Evolutionary conservation across 2,113 vertebrate genomes (phyloP), one percentile per base, ranked within the genome.

Genomic region (Microcebus tavaratra): DNA sequence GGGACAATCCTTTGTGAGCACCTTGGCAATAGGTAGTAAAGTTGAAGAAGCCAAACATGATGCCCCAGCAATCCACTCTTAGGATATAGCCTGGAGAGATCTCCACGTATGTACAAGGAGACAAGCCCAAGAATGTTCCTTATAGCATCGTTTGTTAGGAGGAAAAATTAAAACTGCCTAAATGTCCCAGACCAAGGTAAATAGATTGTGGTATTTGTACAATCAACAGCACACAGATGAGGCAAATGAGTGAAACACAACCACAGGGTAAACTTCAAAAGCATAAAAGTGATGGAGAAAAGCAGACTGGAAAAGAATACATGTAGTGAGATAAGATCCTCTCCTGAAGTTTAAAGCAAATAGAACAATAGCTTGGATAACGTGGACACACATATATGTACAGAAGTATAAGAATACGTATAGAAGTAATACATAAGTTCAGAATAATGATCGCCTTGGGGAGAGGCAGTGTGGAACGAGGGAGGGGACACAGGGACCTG

Each of bases 51-150:
- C 57, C n/a, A 65, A 34, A 17, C 3, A 3, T 1, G 12, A 55
- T 11, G 67, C 11, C 8, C 78, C 31, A 20, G 48, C 23, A 9
- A 2, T 42, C 17, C 0, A 20, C 45, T 2, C 9, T 36, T 1
- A 34, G 67, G 27, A 6, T 3, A 5, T 7, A 9, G 18, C 39
- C 12, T 21, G 21, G 48, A 50, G 42, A 55, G 42, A n/a, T 12
- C 1, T 29, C 13, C 53, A 50, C 4, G 0, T 1, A 4, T 0
- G 1, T 2, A 1, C 12, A 13, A 18, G 34, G 81, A 84, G 68
- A 27, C 25, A 29, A 11, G 68, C 0, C 3, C 18, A 18, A 59
- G 48, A 25, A 5, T 27, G 27, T 7, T 34, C 21, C 5, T 6
- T 3, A 34, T 0, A 11, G 21, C n/a, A 20, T 12, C 0, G 10